Conservation (phyloP, 2,797 vertebrate species). For the Caiman crocodilus region DNA sequence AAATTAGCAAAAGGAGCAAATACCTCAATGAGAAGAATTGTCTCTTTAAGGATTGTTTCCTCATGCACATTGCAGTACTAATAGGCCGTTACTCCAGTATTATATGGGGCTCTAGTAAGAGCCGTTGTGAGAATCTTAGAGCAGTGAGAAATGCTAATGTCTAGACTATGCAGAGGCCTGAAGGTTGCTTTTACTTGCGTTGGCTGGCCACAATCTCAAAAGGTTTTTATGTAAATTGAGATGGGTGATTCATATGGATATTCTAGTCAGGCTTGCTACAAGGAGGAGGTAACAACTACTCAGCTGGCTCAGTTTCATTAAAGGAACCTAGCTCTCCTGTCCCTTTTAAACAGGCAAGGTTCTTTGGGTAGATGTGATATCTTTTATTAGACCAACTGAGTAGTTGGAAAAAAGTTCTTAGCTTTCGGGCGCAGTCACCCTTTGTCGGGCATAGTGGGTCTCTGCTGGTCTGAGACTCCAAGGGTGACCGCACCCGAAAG, state of each 20-base stretch:
- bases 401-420: too few relatives aligned
- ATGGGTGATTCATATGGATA: not conserved
- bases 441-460: too few relatives aligned
- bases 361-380: not conserved
- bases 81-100: rapidly evolving
- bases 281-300: not conserved
- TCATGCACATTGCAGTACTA: rapidly evolving
- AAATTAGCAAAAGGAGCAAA: rapidly evolving
- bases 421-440: too few relatives aligned
- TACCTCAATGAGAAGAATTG: rapidly evolving
- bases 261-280: not conserved
- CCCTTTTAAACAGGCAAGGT: too few relatives aligned
- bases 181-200: not conserved
- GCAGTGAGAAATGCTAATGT: not conserved
- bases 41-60: rapidly evolving
- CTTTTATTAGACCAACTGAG: too few relatives aligned
- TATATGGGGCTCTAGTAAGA: not conserved
- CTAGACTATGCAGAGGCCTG: not conserved
- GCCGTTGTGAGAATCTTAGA: not conserved
- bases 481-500: too few relatives aligned
- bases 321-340: not conserved
- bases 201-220: not conserved
- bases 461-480: too few relatives aligned
- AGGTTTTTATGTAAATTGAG: not conserved
- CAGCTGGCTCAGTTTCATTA: not conserved